Evolutionary conservation across 2,888 invertebrate genomes (phyloP), one percentile per base, ranked within the genome.

Genomic region (Hyposoter didymator): DNA sequence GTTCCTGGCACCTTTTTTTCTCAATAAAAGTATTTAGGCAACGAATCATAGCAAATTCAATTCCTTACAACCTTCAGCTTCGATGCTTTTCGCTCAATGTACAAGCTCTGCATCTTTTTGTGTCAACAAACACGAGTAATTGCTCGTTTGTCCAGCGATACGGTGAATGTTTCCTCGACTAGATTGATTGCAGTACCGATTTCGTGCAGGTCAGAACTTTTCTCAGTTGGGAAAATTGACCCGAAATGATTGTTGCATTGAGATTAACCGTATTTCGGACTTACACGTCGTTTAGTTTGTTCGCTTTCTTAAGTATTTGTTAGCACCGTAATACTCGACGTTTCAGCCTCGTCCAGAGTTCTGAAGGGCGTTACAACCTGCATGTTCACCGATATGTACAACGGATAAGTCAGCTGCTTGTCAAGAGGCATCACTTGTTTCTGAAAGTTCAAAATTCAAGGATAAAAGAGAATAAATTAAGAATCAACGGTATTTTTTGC

Each of bases 351-450:
- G 74, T 90, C 90, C 59, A 90, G 89, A 47, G 90, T 89, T 17
- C 87, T 88, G 74, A 94, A 94, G 4, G 96, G 96, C 59, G 95
- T 95, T 0, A 95, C 95, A 80, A 96, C 95, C 90, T 97, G 94
- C 91, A 97, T 94, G 91, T 96, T 96, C 47, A 96, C 96, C 14
- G 96, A 96, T 90, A 97, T 95, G 80, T 96, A 94, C 75, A 97
- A 91, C 0, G 97, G 97, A 94, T 96, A 96, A 66, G 95, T 95
- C 75, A 96, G 91, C 85, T 95, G 95, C 32, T 95, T 94, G 80
- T 96, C 96, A 84, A 96, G 94, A 5, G 94, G 93, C 90, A 95
- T 92, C 28, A 95, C 92, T 87, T 94, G 92, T 87, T 93, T 93
- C 93, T 93, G 88, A 87, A 69, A 28, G 14, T 28, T 6, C 14